phyloP scores from a whole-genome alignment of 2,888 invertebrate genomes.

The Litoditis marina region DNA sequence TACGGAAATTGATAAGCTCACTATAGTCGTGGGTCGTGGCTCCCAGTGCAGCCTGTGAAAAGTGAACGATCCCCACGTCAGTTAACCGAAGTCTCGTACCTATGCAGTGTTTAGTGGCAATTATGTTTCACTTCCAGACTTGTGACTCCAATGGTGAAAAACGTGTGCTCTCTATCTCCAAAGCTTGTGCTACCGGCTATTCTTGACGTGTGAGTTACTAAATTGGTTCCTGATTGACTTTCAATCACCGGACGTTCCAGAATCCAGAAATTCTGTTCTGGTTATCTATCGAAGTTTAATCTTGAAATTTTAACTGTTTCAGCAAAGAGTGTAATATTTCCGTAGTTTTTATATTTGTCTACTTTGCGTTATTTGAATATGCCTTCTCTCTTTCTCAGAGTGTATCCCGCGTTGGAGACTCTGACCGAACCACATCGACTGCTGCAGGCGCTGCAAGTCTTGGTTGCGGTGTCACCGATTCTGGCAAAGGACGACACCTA shows the following conservation, averaged over 20 bases:
- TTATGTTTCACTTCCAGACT: constrained; percentile 12
- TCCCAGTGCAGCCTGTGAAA: no score
- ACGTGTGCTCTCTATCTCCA: constrained; percentile 70
- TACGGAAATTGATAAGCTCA: no score
- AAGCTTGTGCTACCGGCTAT: constrained; percentile 79
- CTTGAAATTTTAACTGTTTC: no score
- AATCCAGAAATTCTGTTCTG: neutral
- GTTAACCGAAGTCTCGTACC: no score
- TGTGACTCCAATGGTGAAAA: constrained; percentile 21
- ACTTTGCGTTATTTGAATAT: no score
- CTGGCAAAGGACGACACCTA: constrained; percentile 61
- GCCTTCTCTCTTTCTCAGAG: no score
- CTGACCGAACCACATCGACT: constrained; percentile 80
- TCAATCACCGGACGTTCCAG: neutral
- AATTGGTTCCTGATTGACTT: neutral
- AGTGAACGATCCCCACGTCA: no score
- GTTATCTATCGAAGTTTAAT: no score
- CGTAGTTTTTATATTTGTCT: neutral
- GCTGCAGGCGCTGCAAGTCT: constrained; percentile 64
- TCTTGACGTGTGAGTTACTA: constrained; percentile 70
- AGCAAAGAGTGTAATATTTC: no score
- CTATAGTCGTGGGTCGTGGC: no score
- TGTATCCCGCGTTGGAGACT: constrained; percentile 78
- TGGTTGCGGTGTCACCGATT: constrained; percentile 63
- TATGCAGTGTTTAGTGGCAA: no score